Percentiles rank a stretch among this genome's conserved stretches.
These are phyloP conservation scores for Triops cancriformis DNA, from an alignment of 1,140 invertebrate genomes.

Conservation along the genomic window DNA sequence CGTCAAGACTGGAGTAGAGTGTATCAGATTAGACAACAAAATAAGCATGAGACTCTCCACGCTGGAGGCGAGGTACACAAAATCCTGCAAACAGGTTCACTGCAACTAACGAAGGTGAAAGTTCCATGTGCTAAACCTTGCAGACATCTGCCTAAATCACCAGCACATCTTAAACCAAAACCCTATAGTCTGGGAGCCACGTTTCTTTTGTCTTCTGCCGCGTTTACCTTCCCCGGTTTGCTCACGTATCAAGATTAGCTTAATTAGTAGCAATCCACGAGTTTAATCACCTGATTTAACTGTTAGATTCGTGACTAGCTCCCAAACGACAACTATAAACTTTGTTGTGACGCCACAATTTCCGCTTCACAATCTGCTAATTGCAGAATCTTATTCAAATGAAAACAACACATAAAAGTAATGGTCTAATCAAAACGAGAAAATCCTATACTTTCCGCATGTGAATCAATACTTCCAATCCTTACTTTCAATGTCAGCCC, in stretches of 20 bases:
- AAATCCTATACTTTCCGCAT: no score
- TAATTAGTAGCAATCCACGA: neutral
- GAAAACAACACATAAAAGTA: no score
- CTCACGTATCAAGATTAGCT: neutral
- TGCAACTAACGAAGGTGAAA: neutral
- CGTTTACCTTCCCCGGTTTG: neutral
- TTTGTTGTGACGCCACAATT: no score
- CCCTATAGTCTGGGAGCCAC: neutral
- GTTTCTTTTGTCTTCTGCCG: neutral
- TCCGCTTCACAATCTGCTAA: no score
- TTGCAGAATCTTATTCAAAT: no score
- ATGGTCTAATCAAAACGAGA: no score
- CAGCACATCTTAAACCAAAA: neutral
- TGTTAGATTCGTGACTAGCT: no score
- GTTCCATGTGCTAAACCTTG: neutral
- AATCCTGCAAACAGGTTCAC: slow-evolving; percentile 1
- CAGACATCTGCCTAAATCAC: neutral
- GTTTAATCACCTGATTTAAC: neutral
- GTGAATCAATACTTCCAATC: no score
- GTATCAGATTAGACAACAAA: neutral
- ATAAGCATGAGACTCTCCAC: neutral
- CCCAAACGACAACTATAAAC: no score
- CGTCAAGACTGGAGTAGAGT: neutral
- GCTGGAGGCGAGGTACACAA: neutral
- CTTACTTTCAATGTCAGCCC: no score